Evolutionary conservation across 2,888 invertebrate genomes (phyloP).

Genomic region (Drosophila helvetica): DNA sequence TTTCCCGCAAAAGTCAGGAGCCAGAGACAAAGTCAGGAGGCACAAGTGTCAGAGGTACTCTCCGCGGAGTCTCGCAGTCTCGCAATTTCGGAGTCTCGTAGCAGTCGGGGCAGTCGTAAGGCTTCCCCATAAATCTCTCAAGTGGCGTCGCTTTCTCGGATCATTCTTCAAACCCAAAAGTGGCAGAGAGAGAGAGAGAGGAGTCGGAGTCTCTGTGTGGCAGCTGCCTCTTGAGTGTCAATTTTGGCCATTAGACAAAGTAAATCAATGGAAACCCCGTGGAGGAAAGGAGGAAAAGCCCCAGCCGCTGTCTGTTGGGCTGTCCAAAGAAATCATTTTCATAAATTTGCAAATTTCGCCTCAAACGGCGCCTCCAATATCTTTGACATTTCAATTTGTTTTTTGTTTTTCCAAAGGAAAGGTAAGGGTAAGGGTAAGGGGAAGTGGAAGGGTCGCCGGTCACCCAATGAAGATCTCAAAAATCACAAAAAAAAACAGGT

Average conservation of each 20-base stretch:
- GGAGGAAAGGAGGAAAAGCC: constrained; percentile 11
- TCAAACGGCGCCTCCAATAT: constrained; percentile 33
- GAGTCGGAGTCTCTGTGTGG: constrained; percentile 7
- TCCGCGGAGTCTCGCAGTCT: neutral
- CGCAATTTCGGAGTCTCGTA: neutral
- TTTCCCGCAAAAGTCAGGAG: constrained; percentile 28
- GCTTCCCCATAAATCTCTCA: constrained; percentile 45
- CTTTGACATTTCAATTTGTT: constrained; percentile 71
- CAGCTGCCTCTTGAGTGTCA: constrained; percentile 46
- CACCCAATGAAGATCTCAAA: constrained; percentile 28
- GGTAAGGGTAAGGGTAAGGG: constrained; percentile 1
- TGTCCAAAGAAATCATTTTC: constrained; percentile 55
- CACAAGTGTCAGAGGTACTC: neutral
- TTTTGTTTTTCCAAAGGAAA: neutral
- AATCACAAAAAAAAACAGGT: constrained; percentile 47
- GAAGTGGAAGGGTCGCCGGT: neutral
- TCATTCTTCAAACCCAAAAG: constrained; percentile 53
- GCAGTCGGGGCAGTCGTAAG: neutral
- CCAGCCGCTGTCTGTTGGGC: neutral
- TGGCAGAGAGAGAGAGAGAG: constrained; percentile 3
- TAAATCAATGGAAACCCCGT: constrained; percentile 29
- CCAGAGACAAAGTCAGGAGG: constrained; percentile 15
- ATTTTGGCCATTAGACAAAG: constrained; percentile 41
- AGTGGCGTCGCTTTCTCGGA: constrained; percentile 51
- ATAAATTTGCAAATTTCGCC: constrained; percentile 39